Evolutionary conservation across 2,888 invertebrate species (phyloP).

Genomic region (Cheilosia impressa): DNA sequence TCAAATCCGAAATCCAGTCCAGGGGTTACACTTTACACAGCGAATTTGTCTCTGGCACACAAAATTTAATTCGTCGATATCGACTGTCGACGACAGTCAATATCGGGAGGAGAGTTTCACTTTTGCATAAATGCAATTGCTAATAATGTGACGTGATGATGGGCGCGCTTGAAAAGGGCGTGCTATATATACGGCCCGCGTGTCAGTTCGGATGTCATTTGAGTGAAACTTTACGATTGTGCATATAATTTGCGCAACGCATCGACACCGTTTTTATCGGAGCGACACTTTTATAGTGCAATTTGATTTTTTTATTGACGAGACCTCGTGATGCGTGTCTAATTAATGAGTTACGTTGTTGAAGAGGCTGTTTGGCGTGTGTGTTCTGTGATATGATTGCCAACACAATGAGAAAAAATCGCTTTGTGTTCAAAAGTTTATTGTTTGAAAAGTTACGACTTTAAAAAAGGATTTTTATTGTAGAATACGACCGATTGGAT

Average conservation of each 20-base stretch:
- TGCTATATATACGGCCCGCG: neutral
- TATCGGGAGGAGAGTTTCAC: conserved; percentile 31
- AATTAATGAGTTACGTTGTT: conserved; percentile 69
- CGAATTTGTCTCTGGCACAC: conserved; percentile 8
- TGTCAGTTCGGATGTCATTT: conserved; percentile 13
- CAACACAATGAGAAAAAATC: neutral
- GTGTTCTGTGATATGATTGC: conserved; percentile 36
- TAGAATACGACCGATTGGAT: conserved; percentile 15
- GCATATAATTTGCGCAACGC: conserved; percentile 68
- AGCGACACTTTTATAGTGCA: conserved; percentile 70
- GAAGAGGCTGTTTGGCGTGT: conserved; percentile 56
- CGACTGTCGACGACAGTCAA: conserved; percentile 20
- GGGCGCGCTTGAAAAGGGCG: conserved; percentile 59
- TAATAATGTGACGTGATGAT: conserved; percentile 70
- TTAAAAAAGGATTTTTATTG: conserved; percentile 64
- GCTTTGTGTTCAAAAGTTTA: conserved; percentile 40
- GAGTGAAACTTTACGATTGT: conserved; percentile 67
- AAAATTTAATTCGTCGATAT: conserved; percentile 14
- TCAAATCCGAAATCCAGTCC: neutral
- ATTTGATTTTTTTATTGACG: conserved; percentile 70
- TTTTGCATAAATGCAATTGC: conserved; percentile 71
- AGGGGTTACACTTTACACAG: conserved; percentile 35
- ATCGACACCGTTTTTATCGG: conserved; percentile 1
- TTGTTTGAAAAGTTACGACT: conserved; percentile 65
- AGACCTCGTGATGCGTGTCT: conserved; percentile 70